phyloP scores from a whole-genome alignment of 2,888 invertebrate genomes.

The Stenodema calcarata region DNA sequence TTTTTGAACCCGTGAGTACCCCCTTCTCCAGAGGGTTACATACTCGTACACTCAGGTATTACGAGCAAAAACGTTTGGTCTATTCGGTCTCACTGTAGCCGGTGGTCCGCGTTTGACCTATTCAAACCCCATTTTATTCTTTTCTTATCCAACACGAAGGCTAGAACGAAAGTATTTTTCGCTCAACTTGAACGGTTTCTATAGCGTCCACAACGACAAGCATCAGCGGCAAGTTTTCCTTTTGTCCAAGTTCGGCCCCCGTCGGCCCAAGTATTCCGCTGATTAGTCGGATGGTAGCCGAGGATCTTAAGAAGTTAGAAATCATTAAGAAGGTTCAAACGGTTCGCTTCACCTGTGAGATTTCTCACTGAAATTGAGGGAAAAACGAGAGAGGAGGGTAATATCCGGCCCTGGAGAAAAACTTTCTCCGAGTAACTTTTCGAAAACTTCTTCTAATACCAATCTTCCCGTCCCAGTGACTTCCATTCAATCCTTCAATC shows the following conservation, averaged over 20 bases:
- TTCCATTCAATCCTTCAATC: conserved; percentile 1
- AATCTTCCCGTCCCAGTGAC: background rate
- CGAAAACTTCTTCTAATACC: conserved; percentile 18
- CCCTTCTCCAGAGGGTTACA: too few relatives aligned
- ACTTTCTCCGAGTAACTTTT: conserved; percentile 7
- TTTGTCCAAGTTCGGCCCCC: background rate
- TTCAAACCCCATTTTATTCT: too few relatives aligned
- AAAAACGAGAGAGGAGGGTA: background rate
- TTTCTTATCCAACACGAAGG: too few relatives aligned
- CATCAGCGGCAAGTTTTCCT: background rate
- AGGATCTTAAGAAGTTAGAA: conserved; percentile 11
- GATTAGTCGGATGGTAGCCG: conserved; percentile 7
- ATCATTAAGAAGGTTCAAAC: conserved; percentile 15
- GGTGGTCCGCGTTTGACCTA: too few relatives aligned
- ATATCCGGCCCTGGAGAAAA: conserved; percentile 6
- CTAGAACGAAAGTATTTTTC: too few relatives aligned
- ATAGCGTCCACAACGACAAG: background rate
- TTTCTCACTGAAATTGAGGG: conserved; percentile 14
- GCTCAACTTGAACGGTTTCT: too few relatives aligned
- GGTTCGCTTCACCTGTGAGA: conserved; percentile 34
- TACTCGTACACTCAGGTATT: too few relatives aligned
- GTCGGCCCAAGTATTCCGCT: background rate
- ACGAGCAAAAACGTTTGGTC: too few relatives aligned
- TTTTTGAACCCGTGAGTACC: too few relatives aligned
- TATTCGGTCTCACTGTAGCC: too few relatives aligned